Conservation (phyloP, 2,888 invertebrate genomes). For the Bunonema sp. region DNA sequence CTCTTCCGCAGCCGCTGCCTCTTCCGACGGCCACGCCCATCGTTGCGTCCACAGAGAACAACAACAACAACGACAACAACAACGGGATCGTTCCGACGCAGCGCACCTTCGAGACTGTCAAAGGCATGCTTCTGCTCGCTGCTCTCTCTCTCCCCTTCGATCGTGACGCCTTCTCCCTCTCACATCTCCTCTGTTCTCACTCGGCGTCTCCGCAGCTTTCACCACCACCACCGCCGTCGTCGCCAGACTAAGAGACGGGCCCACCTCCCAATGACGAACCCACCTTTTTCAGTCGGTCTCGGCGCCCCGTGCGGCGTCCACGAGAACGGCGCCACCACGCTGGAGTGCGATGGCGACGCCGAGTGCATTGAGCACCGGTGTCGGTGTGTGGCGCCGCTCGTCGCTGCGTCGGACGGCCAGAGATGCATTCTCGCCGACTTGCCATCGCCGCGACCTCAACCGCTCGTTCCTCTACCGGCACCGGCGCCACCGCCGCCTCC, state of each 20-base stretch:
- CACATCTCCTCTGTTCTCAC: no score
- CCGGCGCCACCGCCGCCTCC: no score
- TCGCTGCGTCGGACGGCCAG: no score
- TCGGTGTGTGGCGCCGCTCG: slow-evolving; percentile 27
- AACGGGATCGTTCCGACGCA: background rate
- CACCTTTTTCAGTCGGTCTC: slow-evolving; percentile 31
- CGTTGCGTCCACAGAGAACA: background rate
- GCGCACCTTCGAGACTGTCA: background rate
- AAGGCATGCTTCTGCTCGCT: background rate
- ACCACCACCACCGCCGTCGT: background rate
- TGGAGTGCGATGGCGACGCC: slow-evolving; percentile 26
- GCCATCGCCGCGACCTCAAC: no score
- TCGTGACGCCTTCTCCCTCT: no score
- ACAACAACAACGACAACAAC: background rate
- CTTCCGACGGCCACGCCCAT: background rate
- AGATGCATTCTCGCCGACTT: no score
- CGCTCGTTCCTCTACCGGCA: no score
- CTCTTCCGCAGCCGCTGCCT: background rate
- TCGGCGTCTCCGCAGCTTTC: background rate
- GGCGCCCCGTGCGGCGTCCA: slow-evolving; percentile 32
- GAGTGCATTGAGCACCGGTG: slow-evolving; percentile 32
- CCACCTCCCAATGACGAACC: no score
- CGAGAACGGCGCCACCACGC: slow-evolving; percentile 8
- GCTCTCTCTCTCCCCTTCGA: no score
- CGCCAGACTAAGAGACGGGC: background rate